Evolutionary conservation across 2,113 vertebrate species (phyloP).

Genomic region (Corythaeola cristata): DNA sequence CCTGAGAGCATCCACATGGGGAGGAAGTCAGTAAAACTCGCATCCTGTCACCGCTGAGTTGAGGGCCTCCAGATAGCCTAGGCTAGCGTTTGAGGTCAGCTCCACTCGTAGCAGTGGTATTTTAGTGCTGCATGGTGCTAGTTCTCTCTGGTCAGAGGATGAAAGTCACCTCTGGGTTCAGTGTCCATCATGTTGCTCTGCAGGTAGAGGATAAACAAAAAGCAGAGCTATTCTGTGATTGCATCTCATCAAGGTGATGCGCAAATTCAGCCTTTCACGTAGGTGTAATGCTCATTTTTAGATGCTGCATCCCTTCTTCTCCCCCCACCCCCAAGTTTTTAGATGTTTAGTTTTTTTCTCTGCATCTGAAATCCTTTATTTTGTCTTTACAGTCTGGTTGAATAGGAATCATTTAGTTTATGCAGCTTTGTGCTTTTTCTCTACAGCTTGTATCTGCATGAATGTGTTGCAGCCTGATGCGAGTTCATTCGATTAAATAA

Average conservation of each 20-base stretch:
- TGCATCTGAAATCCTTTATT: slow-evolving; percentile 54
- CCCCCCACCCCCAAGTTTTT: background rate
- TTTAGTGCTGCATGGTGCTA: background rate
- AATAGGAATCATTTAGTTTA: slow-evolving; percentile 51
- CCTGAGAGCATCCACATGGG: rapidly evolving
- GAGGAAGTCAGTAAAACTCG: background rate
- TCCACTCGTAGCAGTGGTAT: background rate
- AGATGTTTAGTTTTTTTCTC: background rate
- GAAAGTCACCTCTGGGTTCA: background rate
- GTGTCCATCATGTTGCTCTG: background rate
- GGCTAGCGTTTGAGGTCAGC: background rate
- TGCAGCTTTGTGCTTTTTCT: slow-evolving; percentile 45
- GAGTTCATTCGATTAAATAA: slow-evolving; percentile 68
- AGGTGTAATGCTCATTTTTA: background rate
- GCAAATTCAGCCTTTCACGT: background rate
- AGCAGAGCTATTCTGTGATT: background rate
- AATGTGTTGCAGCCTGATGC: slow-evolving; percentile 54
- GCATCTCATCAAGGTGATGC: background rate
- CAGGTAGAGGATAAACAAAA: background rate
- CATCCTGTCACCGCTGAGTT: background rate
- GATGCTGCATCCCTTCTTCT: background rate
- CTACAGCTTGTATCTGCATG: slow-evolving; percentile 67
- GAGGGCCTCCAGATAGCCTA: background rate
- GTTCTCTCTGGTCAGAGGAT: background rate
- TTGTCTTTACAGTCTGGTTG: slow-evolving; percentile 65